phyloP scores from a whole-genome alignment of 2,888 invertebrate genomes.

The Trissoscelio sp. region DNA sequence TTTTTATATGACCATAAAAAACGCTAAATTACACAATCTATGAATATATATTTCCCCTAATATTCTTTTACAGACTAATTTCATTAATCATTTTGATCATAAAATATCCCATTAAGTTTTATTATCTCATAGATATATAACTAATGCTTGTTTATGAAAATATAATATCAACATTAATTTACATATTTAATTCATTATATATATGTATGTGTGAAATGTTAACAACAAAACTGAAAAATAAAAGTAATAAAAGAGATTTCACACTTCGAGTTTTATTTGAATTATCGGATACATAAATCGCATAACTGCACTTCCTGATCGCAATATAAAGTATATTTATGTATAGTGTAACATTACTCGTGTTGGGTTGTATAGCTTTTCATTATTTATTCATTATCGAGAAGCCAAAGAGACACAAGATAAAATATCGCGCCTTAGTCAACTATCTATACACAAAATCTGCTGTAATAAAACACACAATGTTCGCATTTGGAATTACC shows the following conservation, averaged over 20 bases:
- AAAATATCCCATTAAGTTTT: too few relatives aligned
- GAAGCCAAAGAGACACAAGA: not conserved
- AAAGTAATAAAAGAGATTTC: not conserved
- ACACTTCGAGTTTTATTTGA: not conserved
- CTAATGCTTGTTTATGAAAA: too few relatives aligned
- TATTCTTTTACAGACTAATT: too few relatives aligned
- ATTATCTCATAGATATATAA: too few relatives aligned
- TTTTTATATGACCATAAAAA: not conserved
- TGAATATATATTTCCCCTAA: too few relatives aligned
- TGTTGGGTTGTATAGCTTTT: conserved; percentile 1
- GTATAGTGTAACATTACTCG: conserved; percentile 1
- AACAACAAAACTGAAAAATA: too few relatives aligned
- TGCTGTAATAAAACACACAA: not conserved
- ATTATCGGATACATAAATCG: not conserved
- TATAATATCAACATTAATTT: too few relatives aligned
- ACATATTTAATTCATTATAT: too few relatives aligned
- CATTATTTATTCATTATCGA: conserved; percentile 32
- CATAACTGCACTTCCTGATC: not conserved
- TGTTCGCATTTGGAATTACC: too few relatives aligned
- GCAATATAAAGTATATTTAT: conserved; percentile 13
- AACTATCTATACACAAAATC: not conserved
- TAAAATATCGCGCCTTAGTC: not conserved
- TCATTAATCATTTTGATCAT: too few relatives aligned
- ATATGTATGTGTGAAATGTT: too few relatives aligned
- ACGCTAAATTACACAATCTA: too few relatives aligned